phyloP scores from a whole-genome alignment of 2,888 invertebrate species.

The Ennomos quercinarius region DNA sequence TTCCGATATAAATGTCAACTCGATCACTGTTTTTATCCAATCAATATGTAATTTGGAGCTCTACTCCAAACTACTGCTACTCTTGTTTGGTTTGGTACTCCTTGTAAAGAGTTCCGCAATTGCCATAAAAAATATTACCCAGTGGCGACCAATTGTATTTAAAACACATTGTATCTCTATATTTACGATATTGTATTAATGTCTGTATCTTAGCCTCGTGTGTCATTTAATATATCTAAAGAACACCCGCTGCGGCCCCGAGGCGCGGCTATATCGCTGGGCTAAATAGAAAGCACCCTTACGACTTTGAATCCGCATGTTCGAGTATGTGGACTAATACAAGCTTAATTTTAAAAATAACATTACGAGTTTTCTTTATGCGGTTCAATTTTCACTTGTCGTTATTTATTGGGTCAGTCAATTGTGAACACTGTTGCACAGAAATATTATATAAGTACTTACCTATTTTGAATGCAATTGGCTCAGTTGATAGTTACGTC shows the following conservation, averaged over 20 bases:
- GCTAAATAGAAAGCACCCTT: constrained; percentile 19
- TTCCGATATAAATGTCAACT: too few species aligned
- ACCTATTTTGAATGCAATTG: too few species aligned
- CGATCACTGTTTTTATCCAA: constrained; percentile 4
- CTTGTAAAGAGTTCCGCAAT: constrained; percentile 19
- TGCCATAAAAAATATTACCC: constrained; percentile 15
- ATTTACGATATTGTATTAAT: constrained; percentile 25
- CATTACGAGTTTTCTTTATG: background rate
- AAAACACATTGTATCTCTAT: constrained; percentile 16
- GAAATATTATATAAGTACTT: too few species aligned
- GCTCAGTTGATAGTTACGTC: too few species aligned
- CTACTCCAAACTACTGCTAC: too few species aligned
- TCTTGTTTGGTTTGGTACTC: constrained; percentile 3
- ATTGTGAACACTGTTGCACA: too few species aligned
- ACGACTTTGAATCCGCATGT: constrained; percentile 15
- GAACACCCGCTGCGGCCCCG: constrained; percentile 18
- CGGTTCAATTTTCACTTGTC: background rate
- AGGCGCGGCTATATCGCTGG: constrained; percentile 4
- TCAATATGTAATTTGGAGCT: too few species aligned
- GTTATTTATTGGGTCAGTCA: too few species aligned
- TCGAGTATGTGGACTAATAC: constrained; percentile 19
- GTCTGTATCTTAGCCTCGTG: constrained; percentile 12
- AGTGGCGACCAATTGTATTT: constrained; percentile 16
- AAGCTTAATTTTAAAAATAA: constrained; percentile 6
- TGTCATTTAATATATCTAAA: constrained; percentile 24